Conservation (phyloP, 64 coral and sea anemone genomes). For the Montipora capricornis region DNA sequence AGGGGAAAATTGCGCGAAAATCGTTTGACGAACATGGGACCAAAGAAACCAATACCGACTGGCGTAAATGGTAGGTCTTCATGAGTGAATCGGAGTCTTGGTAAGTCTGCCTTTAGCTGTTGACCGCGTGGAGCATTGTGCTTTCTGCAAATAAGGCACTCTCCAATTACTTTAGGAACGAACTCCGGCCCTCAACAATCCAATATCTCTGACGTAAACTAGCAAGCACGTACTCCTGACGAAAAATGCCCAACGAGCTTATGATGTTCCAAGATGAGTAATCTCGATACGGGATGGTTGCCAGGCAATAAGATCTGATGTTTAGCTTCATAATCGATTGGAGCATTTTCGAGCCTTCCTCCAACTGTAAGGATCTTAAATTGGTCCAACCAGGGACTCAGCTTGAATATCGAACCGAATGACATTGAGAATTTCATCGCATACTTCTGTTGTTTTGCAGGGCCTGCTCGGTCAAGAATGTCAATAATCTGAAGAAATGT, state of each 20-base stretch:
- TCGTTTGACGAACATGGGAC: neutral
- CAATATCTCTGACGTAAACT: constrained; percentile 11
- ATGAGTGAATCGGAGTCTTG: neutral
- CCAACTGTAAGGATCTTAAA: neutral
- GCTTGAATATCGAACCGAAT: neutral
- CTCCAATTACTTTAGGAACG: neutral
- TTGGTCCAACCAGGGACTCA: neutral
- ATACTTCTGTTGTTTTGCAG: neutral
- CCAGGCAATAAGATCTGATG: constrained; percentile 48
- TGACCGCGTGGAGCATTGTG: neutral
- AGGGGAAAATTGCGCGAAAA: neutral
- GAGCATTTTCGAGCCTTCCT: constrained; percentile 37
- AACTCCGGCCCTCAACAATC: constrained; percentile 1
- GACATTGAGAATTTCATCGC: neutral
- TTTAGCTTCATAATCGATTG: constrained; percentile 26
- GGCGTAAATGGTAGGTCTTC: neutral
- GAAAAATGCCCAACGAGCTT: constrained; percentile 20
- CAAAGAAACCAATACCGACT: neutral
- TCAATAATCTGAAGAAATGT: neutral
- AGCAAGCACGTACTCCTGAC: constrained; percentile 15
- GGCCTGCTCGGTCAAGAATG: neutral
- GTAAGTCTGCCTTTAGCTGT: neutral
- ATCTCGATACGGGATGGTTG: neutral
- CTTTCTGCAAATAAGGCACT: neutral
- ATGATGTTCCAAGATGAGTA: constrained; percentile 46